These are phyloP conservation scores for Eupithecia pulchellata DNA, from an alignment of 2,888 invertebrate genomes.

Conservation along the genomic window DNA sequence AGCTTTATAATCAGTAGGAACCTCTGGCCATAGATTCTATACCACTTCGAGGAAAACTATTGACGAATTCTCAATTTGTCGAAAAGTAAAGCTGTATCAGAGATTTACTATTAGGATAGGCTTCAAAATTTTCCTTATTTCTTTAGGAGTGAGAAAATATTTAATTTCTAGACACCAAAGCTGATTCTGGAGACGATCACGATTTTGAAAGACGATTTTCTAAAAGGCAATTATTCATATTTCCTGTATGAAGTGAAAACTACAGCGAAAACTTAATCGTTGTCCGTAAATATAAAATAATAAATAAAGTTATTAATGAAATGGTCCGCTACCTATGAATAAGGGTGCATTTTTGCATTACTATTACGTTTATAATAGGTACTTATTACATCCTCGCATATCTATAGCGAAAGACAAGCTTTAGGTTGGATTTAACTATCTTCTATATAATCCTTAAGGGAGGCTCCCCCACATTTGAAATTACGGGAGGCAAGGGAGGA, in stretches of 20 bases:
- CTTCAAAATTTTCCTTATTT: too few species aligned
- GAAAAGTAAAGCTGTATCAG: neutral
- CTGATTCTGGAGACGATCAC: neutral
- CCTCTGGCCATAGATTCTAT: neutral
- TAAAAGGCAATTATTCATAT: neutral
- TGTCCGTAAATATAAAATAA: too few species aligned
- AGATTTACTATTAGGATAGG: too few species aligned
- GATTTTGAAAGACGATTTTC: too few species aligned
- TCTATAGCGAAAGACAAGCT: conserved; percentile 34
- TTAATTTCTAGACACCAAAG: too few species aligned
- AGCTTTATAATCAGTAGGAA: neutral
- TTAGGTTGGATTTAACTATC: conserved; percentile 82
- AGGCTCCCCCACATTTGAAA: conserved; percentile 52
- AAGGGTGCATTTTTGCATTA: neutral
- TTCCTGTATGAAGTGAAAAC: too few species aligned
- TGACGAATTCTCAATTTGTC: neutral
- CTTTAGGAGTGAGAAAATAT: too few species aligned
- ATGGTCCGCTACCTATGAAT: neutral
- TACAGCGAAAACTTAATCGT: too few species aligned
- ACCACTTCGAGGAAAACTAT: neutral
- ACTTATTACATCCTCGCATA: neutral
- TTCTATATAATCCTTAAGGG: conserved; percentile 72
- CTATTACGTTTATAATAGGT: neutral
- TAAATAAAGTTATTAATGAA: too few species aligned
- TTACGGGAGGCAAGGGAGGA: conserved; percentile 49